Conservation (phyloP, 2,888 invertebrate species). For the Torymus auratus region DNA sequence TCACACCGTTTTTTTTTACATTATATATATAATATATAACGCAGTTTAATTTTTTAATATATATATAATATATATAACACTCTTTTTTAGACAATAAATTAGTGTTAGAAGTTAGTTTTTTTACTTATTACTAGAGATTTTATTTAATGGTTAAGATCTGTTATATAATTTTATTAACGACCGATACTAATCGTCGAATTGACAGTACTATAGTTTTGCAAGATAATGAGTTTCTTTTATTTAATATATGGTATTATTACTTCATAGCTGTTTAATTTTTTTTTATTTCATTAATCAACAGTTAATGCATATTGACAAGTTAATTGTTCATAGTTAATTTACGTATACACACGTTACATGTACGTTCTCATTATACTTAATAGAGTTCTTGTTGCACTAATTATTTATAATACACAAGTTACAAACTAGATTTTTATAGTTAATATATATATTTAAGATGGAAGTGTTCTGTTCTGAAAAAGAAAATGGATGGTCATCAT, state of each 20-base stretch:
- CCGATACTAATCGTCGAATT: slow-evolving; percentile 32
- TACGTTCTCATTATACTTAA: slow-evolving; percentile 9
- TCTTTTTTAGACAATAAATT: no score
- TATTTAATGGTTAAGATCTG: neutral
- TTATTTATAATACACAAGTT: slow-evolving; percentile 29
- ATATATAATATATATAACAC: no score
- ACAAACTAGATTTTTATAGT: slow-evolving; percentile 1
- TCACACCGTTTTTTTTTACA: neutral
- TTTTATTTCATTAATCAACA: slow-evolving; percentile 29
- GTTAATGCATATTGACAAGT: slow-evolving; percentile 10
- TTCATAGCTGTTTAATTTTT: slow-evolving; percentile 16
- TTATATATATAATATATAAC: neutral
- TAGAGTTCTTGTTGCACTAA: slow-evolving; percentile 42
- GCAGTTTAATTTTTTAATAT: no score
- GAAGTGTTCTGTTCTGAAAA: neutral
- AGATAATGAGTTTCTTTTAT: slow-evolving; percentile 7
- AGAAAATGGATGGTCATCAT: neutral
- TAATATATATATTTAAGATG: slow-evolving; percentile 22
- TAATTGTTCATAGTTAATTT: neutral
- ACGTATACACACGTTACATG: neutral
- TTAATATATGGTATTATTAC: neutral
- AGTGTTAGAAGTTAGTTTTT: no score
- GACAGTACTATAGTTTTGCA: slow-evolving; percentile 23
- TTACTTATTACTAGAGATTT: neutral
- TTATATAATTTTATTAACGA: slow-evolving; percentile 13